Percentiles rank a stretch among this genome's conserved stretches.
Conservation (phyloP, 2,113 vertebrate genomes). For the Tetraodon nigroviridis region DNA sequence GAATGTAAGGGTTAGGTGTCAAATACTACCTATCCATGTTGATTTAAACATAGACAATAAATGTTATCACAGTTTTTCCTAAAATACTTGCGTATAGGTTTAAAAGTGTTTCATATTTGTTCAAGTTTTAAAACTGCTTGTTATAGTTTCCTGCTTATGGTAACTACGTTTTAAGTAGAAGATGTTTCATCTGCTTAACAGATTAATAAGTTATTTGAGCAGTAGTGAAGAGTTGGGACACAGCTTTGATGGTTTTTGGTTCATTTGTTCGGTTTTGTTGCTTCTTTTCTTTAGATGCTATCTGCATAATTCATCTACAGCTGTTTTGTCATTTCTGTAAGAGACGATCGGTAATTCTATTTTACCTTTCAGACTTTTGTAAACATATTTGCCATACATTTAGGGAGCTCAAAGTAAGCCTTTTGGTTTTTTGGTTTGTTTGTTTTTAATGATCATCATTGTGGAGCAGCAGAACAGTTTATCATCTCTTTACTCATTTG, state of each 20-base stretch:
- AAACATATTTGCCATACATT: not conserved
- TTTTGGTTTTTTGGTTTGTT: conserved; percentile 32
- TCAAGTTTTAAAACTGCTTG: too few species aligned
- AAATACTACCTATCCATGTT: too few species aligned
- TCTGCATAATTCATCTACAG: conserved; percentile 8
- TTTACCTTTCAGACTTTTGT: not conserved
- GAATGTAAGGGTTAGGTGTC: too few species aligned
- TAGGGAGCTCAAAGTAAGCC: conserved; percentile 78
- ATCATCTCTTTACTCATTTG: conserved; percentile 3
- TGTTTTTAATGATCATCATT: conserved; percentile 2
- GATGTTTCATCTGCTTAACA: too few species aligned
- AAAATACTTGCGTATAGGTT: too few species aligned
- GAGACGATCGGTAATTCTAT: not conserved
- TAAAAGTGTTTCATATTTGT: too few species aligned
- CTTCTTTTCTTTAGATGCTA: conserved; percentile 4
- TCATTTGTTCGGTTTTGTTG: not conserved
- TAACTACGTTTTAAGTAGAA: too few species aligned
- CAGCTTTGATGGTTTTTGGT: conserved; percentile 20
- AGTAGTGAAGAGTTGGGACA: conserved; percentile 22
- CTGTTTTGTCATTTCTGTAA: conserved; percentile 31
- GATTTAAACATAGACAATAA: too few species aligned
- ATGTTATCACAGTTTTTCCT: too few species aligned
- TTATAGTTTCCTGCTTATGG: too few species aligned
- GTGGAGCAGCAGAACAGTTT: conserved; percentile 2
- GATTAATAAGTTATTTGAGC: not conserved